Base-by-base conservation (phyloP, 2,797 vertebrate genomes). In the Sardinella longiceps region DNA sequence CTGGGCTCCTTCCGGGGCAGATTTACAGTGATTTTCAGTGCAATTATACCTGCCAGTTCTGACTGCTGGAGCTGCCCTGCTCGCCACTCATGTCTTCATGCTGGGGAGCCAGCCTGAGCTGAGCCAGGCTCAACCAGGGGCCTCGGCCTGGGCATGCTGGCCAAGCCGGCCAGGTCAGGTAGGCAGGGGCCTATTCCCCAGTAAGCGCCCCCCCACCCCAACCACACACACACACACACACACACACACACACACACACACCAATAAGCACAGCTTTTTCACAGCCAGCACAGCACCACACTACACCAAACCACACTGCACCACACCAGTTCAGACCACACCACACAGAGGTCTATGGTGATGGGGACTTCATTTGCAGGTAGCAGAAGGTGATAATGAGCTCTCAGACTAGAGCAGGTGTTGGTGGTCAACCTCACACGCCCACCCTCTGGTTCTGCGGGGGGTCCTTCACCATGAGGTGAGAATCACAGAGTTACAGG, bases 11-110 rank as follows among this genome's bases (percentile, higher is more conserved):
- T 91, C 87, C 91, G 90, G 93, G 94, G 91, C 92, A 94, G 91
- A 94, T 95, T 95, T 95, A 90, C 88, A 94, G 92, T 94, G 93
- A 95, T 95, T 95, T 95, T 95, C 94, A 93, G 91, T 94, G 93
- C 94, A 95, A 94, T 95, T 95, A 94, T 95, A 93, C 93, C 93
- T 95, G 94, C 93, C 93, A 94, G 89, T 89, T 93, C 90, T 94
- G 94, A 95, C 93, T 92, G 93, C 90, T 92, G 90, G 91, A 92
- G 92, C 90, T 92, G 89, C 92, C 93, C 91, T 92, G 85, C 88
- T 91, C 91, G 88, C 80, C 23, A 86, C 91, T 95, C 92, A 92
- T 91, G 91, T 94, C 94, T 95, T 94, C 90, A 93, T 94, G 91
- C 88, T 83, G 85, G 85, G 85, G 87, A 91, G 84, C 89, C 87